Conservation (phyloP, 2,797 vertebrate genomes). For the Pogonophryne albipinna region DNA sequence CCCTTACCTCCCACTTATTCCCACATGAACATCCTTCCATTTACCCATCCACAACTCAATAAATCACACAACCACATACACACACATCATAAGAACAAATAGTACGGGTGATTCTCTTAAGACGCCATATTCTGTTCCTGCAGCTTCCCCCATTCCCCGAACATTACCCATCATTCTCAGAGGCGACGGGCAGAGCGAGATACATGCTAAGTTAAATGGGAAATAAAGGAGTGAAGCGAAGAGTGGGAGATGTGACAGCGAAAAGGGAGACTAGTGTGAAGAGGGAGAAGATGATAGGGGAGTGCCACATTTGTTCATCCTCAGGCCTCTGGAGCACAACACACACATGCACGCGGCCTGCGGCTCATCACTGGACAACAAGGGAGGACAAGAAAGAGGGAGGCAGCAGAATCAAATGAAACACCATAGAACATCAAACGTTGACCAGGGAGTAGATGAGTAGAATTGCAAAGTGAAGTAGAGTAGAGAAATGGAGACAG, state of each 20-base stretch:
- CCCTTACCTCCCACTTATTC: slow-evolving; percentile 41
- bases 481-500: slow-evolving; percentile 15
- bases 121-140: slow-evolving; percentile 47
- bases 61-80: slow-evolving; percentile 35
- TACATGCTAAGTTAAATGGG: slow-evolving; percentile 68
- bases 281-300: slow-evolving; percentile 43
- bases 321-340: slow-evolving; percentile 52
- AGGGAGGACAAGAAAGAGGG: slow-evolving; percentile 28
- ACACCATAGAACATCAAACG: slow-evolving; percentile 50
- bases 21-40: slow-evolving; percentile 41
- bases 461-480: slow-evolving; percentile 36
- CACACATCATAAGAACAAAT: slow-evolving; percentile 47
- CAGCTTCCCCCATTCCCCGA: slow-evolving; percentile 44
- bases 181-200: slow-evolving; percentile 64
- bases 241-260: slow-evolving; percentile 50
- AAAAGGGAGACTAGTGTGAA: slow-evolving; percentile 55
- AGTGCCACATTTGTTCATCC: slow-evolving; percentile 74
- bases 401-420: slow-evolving; percentile 38
- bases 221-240: slow-evolving; percentile 66
- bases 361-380: slow-evolving; percentile 27
- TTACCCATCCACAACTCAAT: slow-evolving; percentile 47
- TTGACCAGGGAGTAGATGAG: slow-evolving; percentile 43
- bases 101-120: slow-evolving; percentile 43
- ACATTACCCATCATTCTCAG: slow-evolving; percentile 58
- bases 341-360: slow-evolving; percentile 37